These are phyloP conservation scores for Lathamus discolor DNA, from an alignment of 2,113 vertebrate species.

Conservation along the genomic window DNA sequence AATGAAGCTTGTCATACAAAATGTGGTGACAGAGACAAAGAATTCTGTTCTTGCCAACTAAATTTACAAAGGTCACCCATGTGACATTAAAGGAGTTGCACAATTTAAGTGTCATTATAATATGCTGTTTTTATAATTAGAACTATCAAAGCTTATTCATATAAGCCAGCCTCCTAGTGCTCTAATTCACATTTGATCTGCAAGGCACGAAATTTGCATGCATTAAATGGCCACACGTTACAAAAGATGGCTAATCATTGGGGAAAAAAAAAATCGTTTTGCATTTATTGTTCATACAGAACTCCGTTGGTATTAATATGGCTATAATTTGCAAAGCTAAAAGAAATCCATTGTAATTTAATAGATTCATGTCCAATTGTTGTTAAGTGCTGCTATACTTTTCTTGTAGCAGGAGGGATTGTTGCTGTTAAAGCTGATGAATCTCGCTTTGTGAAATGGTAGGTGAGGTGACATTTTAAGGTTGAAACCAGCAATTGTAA, in stretches of 20 bases:
- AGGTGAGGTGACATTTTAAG: conserved; percentile 54
- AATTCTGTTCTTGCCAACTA: not conserved
- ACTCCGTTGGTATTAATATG: conserved; percentile 55
- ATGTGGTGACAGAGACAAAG: not conserved
- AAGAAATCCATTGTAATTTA: conserved; percentile 53
- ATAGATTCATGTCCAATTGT: conserved; percentile 60
- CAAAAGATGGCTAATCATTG: conserved; percentile 60
- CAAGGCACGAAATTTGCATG: conserved; percentile 66
- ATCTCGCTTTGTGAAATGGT: conserved; percentile 47
- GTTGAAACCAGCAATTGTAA: conserved; percentile 60
- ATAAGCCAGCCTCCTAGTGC: conserved; percentile 34
- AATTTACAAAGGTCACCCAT: not conserved
- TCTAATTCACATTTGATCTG: conserved; percentile 61
- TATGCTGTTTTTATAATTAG: conserved; percentile 67
- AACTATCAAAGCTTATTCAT: conserved; percentile 50
- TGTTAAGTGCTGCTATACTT: conserved; percentile 55
- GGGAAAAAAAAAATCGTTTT: not conserved
- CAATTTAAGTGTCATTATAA: conserved; percentile 57
- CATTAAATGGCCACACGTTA: conserved; percentile 45
- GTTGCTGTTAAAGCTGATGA: conserved; percentile 48
- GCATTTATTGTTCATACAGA: conserved; percentile 61
- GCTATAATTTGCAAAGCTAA: conserved; percentile 61
- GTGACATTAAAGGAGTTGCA: conserved; percentile 31
- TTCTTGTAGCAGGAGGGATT: conserved; percentile 37
- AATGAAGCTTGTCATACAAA: not conserved